Evolutionary conservation across 2,888 invertebrate species (phyloP).

Genomic region (Drepanosiphum platanoidis): DNA sequence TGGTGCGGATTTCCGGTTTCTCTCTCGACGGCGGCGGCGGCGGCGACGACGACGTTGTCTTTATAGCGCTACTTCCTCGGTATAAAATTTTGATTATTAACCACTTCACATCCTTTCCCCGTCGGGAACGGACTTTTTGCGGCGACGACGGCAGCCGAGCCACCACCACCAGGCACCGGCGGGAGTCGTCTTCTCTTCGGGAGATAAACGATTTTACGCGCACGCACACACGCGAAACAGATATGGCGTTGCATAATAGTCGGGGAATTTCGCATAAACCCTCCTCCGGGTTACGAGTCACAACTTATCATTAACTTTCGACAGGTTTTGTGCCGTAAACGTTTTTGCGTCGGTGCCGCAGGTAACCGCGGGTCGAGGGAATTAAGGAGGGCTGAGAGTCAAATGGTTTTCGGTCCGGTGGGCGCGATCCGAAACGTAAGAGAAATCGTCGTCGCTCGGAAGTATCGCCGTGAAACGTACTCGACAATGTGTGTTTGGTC

Average conservation of each 20-base stretch:
- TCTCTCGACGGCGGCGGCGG: neutral
- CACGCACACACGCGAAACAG: slow-evolving; percentile 1
- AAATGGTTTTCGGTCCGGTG: too few relatives aligned
- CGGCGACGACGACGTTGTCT: slow-evolving; percentile 1
- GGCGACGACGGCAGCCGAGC: neutral
- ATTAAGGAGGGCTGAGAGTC: too few relatives aligned
- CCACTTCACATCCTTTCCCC: neutral
- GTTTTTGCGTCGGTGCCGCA: neutral
- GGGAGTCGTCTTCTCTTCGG: neutral
- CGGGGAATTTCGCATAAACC: neutral
- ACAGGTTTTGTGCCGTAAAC: slow-evolving; percentile 22
- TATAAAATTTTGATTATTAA: slow-evolving; percentile 52
- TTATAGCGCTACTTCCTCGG: slow-evolving; percentile 33
- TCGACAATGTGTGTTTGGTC: too few relatives aligned
- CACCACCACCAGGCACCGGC: neutral
- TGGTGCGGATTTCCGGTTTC: slow-evolving; percentile 50
- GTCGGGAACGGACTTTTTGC: neutral
- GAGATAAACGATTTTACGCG: slow-evolving; percentile 37
- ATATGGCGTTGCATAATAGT: slow-evolving; percentile 25
- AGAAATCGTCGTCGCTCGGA: neutral
- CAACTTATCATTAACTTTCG: slow-evolving; percentile 46
- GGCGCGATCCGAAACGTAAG: slow-evolving; percentile 4
- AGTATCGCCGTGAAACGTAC: neutral
- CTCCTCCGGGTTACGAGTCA: slow-evolving; percentile 16
- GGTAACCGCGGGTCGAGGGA: neutral